These are phyloP conservation scores for Drosophila eugracilis DNA, from an alignment of 1,140 invertebrate species.

Conservation along the genomic window DNA sequence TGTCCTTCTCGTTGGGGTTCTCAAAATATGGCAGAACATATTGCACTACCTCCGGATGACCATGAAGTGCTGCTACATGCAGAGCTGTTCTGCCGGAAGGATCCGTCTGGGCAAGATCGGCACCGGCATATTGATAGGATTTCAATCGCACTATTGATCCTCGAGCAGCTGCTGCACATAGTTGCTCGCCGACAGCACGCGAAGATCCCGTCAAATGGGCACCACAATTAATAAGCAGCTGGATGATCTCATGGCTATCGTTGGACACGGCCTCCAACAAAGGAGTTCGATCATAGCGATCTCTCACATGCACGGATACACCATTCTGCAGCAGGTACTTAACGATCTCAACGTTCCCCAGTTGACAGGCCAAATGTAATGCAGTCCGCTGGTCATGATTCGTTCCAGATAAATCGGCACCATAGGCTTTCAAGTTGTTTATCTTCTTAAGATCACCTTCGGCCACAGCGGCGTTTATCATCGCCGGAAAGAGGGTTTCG, in stretches of 20 bases:
- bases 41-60: conserved; percentile 73
- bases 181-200: conserved; percentile 86
- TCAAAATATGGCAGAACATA: conserved; percentile 85
- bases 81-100: conserved; percentile 87
- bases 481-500: conserved; percentile 91
- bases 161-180: conserved; percentile 87
- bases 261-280: conserved; percentile 88
- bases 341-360: conserved; percentile 89
- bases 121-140: conserved; percentile 88
- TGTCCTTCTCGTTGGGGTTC: conserved; percentile 79
- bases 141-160: conserved; percentile 86
- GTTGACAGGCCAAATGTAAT: conserved; percentile 91
- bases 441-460: conserved; percentile 87
- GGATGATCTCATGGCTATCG: conserved; percentile 88
- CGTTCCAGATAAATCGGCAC: conserved; percentile 90
- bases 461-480: conserved; percentile 91
- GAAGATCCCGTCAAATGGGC: conserved; percentile 87
- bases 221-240: conserved; percentile 87
- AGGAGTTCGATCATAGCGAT: conserved; percentile 87
- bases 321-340: conserved; percentile 92
- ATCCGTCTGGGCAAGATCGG: conserved; percentile 87
- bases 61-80: conserved; percentile 87
- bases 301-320: conserved; percentile 91
- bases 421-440: conserved; percentile 85
- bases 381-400: conserved; percentile 93